Evolutionary conservation across 2,888 invertebrate species (phyloP).

Genomic region (Hirtodrosophila cameraria): DNA sequence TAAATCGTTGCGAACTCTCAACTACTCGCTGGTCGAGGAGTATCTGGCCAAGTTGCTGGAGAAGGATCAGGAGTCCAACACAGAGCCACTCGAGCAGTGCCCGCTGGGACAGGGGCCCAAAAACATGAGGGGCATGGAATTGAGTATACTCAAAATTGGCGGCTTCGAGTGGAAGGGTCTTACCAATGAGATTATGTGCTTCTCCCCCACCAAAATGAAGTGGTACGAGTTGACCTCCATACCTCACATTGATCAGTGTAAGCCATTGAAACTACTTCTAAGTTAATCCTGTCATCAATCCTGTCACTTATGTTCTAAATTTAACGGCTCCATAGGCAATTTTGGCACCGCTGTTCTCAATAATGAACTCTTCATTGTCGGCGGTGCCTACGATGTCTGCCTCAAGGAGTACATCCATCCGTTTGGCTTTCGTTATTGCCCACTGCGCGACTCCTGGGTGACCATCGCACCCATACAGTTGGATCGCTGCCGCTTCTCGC

Average conservation of each 20-base stretch:
- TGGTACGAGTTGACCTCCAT: conserved; percentile 89
- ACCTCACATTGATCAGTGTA: conserved; percentile 89
- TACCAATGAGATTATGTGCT: conserved; percentile 89
- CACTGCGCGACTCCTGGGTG: conserved; percentile 87
- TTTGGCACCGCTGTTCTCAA: conserved; percentile 89
- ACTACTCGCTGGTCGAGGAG: conserved; percentile 55
- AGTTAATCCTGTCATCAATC: no score
- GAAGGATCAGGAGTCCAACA: neutral
- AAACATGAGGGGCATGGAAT: conserved; percentile 88
- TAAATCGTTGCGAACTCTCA: conserved; percentile 34
- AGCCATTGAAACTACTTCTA: no score
- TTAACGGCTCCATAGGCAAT: conserved; percentile 82
- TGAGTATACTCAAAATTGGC: conserved; percentile 88
- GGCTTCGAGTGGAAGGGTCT: conserved; percentile 88
- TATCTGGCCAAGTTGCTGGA: conserved; percentile 34
- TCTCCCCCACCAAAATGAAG: conserved; percentile 86
- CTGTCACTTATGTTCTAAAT: no score
- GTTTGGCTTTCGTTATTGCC: conserved; percentile 88
- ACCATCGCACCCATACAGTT: conserved; percentile 88
- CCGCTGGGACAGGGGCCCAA: conserved; percentile 46
- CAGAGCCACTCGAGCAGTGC: conserved; percentile 12
- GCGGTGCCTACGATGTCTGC: conserved; percentile 89
- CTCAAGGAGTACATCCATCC: conserved; percentile 89
- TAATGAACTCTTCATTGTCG: conserved; percentile 89
- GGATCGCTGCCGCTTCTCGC: conserved; percentile 88